These are phyloP conservation scores for Glossosoma conforme DNA, from an alignment of 1,140 invertebrate genomes.

Conservation along the genomic window DNA sequence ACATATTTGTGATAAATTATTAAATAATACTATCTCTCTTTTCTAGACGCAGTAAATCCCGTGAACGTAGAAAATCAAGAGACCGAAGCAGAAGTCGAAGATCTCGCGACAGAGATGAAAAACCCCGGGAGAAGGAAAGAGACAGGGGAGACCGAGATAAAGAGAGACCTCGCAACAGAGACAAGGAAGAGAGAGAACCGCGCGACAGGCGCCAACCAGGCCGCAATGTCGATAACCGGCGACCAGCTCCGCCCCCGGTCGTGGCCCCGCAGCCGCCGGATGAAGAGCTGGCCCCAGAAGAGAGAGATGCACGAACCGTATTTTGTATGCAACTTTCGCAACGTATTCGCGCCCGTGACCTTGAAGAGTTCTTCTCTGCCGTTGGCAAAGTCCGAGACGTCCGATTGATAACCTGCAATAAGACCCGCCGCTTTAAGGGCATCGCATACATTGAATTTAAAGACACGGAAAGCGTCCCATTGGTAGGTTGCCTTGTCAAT, in stretches of 20 bases:
- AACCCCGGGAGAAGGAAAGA: constrained; percentile 34
- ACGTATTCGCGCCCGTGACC: constrained; percentile 87
- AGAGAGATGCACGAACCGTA: constrained; percentile 95
- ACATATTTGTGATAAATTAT: background rate
- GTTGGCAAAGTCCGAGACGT: constrained; percentile 99
- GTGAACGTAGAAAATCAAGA: constrained; percentile 46
- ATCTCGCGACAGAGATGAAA: constrained; percentile 37
- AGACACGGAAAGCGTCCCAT: constrained; percentile 93
- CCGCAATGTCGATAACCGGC: constrained; percentile 26
- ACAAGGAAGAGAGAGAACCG: constrained; percentile 35
- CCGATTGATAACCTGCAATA: constrained; percentile 97
- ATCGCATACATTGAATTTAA: constrained; percentile 99
- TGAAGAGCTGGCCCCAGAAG: constrained; percentile 90
- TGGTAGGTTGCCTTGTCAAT: constrained; percentile 67
- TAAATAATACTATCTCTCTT: background rate
- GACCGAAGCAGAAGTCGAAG: constrained; percentile 30
- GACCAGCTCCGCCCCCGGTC: constrained; percentile 33
- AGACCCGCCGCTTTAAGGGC: constrained; percentile 97
- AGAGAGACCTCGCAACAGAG: constrained; percentile 36
- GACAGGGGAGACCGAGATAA: constrained; percentile 34
- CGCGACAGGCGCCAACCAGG: constrained; percentile 32
- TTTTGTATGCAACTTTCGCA: constrained; percentile 98
- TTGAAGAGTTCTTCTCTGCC: constrained; percentile 99
- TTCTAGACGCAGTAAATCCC: constrained; percentile 47
- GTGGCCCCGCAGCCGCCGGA: constrained; percentile 16